Base-by-base conservation (phyloP, 2,797 vertebrate species). In the Brotula barbata region DNA sequence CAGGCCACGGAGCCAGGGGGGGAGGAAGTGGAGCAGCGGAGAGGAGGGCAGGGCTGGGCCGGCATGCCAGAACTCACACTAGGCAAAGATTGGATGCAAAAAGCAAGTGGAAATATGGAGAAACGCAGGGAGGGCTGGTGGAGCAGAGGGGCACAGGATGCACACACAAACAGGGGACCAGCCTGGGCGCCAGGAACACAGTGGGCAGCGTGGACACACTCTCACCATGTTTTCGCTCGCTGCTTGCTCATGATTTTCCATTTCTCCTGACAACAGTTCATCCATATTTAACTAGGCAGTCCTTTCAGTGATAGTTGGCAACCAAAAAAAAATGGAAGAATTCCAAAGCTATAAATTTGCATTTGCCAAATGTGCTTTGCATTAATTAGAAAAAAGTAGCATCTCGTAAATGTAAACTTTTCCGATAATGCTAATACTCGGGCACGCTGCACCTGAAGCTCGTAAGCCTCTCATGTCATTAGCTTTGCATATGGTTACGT, bases 51-150 rank as follows among this genome's bases (percentile, higher is more conserved):
- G 80, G 77, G 82, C 68, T 50, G 77, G 51, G 39, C 78, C 46
- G 41, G 56, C 78, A 78, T 88, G 90, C 91, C 91, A 90, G 87
- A 84, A 82, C 84, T 77, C 89, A 89, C 86, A 85, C 87, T 54
- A 78, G 77, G 88, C 76, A 55, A 77, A 78, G 75, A 83, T 82
- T 83, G 82, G 79, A 85, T 43, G 58, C 73, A 78, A 61, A 79
- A 68, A 74, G 66, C 42, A 52, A 47, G 72, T 73, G 86, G 80
- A 85, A 87, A 87, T 82, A 87, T 84, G 80, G 84, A 77, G 64
- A 75, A 81, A 57, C 81, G 10, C 37, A 58, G 70, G 85, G 84
- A 79, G 79, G 75, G 85, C 84, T 68, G 68, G 79, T 63, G 55
- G 75, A 83, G 43, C 83, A 81, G 84, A 88, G 88, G 87, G 88